Evolutionary conservation across 92 coral and sea anemone species (phyloP).

Genomic region (Galaxea fascicularis): DNA sequence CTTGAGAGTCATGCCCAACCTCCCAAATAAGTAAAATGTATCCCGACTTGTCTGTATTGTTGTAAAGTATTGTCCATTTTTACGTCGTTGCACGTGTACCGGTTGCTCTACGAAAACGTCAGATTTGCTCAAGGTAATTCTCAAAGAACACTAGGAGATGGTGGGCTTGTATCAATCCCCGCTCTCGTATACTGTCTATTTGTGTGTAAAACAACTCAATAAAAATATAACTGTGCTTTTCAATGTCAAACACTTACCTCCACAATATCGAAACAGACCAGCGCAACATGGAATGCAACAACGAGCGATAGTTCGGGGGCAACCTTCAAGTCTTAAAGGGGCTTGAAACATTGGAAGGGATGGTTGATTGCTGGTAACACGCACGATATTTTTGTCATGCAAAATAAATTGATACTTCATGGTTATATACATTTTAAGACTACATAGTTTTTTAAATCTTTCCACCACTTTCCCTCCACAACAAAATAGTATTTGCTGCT

Average conservation of each 20-base stretch:
- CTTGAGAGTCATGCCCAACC: background rate
- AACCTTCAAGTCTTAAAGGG: background rate
- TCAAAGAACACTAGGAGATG: conserved; percentile 41
- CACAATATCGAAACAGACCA: background rate
- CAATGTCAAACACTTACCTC: background rate
- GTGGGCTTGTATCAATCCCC: conserved; percentile 27
- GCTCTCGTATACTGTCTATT: background rate
- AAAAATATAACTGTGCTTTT: conserved; percentile 4
- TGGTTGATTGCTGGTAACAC: background rate
- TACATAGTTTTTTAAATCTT: background rate
- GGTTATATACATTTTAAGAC: background rate
- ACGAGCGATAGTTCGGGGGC: background rate
- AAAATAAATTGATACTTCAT: background rate
- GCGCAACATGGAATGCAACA: background rate
- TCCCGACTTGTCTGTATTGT: conserved; percentile 45
- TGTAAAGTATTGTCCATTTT: conserved; percentile 27
- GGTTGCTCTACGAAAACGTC: conserved; percentile 8
- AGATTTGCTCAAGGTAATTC: conserved; percentile 24
- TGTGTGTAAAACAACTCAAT: conserved; percentile 6
- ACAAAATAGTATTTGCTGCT: too few relatives aligned
- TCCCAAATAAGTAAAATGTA: conserved; percentile 19
- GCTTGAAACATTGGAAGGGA: background rate
- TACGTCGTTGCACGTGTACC: conserved; percentile 1
- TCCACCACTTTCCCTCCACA: background rate
- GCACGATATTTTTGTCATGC: background rate